phyloP scores from a whole-genome alignment of 2,888 invertebrate genomes.

The Geophilus truncorum region DNA sequence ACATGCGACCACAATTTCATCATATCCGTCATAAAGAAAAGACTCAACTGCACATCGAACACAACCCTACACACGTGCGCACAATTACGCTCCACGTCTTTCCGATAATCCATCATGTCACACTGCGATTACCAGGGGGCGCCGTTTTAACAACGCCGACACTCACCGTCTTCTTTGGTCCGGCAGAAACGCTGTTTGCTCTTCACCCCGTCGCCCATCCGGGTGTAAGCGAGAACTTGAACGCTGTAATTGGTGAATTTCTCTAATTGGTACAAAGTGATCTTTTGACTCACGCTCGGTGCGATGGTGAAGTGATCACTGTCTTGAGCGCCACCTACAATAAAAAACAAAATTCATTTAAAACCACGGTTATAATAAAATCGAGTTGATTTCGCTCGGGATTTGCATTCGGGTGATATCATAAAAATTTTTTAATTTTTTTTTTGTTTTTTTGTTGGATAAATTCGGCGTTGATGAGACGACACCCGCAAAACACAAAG shows the following conservation, averaged over 20 bases:
- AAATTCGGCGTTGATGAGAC: not conserved
- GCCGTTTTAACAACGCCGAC: too few relatives aligned
- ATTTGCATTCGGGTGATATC: not conserved
- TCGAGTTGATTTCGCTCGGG: not conserved
- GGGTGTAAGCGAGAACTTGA: slow-evolving; percentile 75
- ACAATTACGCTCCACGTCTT: not conserved
- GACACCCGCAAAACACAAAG: slow-evolving; percentile 3
- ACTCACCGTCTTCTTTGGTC: slow-evolving; percentile 75
- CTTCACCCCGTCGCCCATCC: slow-evolving; percentile 76
- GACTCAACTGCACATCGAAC: not conserved
- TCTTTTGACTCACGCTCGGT: slow-evolving; percentile 52
- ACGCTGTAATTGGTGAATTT: slow-evolving; percentile 85
- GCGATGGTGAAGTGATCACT: not conserved
- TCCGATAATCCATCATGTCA: not conserved
- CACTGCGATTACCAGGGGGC: not conserved
- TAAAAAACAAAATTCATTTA: too few relatives aligned
- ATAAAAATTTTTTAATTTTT: not conserved
- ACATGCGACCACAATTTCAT: slow-evolving; percentile 10
- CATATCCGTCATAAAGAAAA: not conserved
- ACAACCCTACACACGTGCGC: not conserved
- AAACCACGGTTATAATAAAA: too few relatives aligned
- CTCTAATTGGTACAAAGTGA: slow-evolving; percentile 70
- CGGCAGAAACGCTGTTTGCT: slow-evolving; percentile 70
- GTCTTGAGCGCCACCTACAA: not conserved
- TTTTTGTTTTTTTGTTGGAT: not conserved